A percentile compares a stretch with the other conserved stretches of the same genome.
Evolutionary conservation across 2,113 vertebrate genomes (phyloP).

Genomic region (Notarius lentiginosus): DNA sequence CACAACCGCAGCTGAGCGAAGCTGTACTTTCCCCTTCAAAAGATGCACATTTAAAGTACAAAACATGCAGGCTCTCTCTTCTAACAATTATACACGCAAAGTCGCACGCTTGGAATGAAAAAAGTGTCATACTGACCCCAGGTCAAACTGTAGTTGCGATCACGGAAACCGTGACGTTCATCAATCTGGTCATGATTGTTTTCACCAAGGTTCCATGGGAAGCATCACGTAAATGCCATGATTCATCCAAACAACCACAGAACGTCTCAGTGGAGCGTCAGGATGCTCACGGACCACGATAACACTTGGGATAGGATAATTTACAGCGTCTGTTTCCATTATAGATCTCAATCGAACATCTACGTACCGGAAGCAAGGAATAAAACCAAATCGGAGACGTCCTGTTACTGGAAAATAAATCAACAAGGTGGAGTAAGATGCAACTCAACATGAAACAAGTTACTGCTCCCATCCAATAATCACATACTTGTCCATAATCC

Average conservation of each 20-base stretch:
- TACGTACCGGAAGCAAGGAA: too few relatives aligned
- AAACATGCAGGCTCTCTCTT: background rate
- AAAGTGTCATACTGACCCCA: background rate
- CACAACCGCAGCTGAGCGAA: constrained; percentile 17
- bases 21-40: background rate
- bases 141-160: background rate
- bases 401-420: background rate
- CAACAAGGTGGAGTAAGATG: background rate
- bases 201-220: background rate
- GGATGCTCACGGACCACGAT: background rate
- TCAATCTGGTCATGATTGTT: background rate
- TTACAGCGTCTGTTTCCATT: background rate
- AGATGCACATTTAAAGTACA: background rate
- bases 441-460: background rate
- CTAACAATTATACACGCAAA: background rate
- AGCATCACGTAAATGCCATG: background rate
- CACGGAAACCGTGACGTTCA: background rate
- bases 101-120: background rate
- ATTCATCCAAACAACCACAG: background rate
- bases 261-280: background rate
- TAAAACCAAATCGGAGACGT: background rate
- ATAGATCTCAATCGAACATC: too few relatives aligned
- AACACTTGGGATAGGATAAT: background rate
- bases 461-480: background rate
- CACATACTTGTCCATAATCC: background rate